Percentiles rank a stretch among this genome's conserved stretches.
Conservation (phyloP, 2,888 invertebrate genomes). For the Ernsta delagoae region DNA sequence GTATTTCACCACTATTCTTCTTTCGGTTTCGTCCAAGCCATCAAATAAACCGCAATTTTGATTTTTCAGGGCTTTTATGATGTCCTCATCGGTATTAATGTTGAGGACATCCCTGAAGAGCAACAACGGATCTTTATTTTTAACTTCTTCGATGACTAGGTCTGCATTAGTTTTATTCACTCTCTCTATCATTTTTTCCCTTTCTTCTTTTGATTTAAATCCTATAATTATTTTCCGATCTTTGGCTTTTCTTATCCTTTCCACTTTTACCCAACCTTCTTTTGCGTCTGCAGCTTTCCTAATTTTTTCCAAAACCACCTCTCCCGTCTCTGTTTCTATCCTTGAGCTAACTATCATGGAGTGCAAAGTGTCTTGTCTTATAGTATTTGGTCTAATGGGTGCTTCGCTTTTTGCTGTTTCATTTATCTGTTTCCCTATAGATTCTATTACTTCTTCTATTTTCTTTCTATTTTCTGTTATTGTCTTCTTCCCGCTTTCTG, state of each 20-base stretch:
- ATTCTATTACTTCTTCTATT: no score
- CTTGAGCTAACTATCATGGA: no score
- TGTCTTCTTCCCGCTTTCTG: no score
- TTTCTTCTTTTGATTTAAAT: constrained; percentile 3
- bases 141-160: constrained; percentile 26
- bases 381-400: no score
- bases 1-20: background rate
- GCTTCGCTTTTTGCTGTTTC: no score
- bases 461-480: no score
- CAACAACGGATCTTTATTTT: constrained; percentile 13
- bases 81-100: background rate
- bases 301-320: constrained; percentile 18
- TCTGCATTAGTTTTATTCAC: background rate
- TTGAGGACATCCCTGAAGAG: constrained; percentile 14
- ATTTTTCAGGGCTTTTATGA: constrained; percentile 3
- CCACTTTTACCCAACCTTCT: constrained; percentile 13
- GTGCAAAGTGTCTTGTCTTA: no score
- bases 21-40: background rate
- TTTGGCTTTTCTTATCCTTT: constrained; percentile 27
- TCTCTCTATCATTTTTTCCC: background rate
- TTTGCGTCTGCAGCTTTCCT: background rate
- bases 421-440: no score
- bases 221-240: constrained; percentile 32
- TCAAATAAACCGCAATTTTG: constrained; percentile 3
- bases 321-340: constrained; percentile 14